Evolutionary conservation across 2,888 invertebrate genomes (phyloP).

Genomic region (Anoplius nigerrimus): DNA sequence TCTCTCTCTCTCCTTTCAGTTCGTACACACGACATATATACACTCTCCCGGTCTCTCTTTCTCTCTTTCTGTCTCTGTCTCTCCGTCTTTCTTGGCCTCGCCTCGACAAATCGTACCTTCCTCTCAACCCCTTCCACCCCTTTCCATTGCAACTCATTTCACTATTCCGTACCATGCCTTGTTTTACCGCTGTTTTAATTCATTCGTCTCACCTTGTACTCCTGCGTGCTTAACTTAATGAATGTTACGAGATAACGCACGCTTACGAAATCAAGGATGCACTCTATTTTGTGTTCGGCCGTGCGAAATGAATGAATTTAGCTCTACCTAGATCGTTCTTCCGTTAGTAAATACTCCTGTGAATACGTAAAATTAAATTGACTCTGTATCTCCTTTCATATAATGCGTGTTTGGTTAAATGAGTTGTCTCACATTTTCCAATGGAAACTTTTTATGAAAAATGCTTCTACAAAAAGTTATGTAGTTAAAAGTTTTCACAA

Average conservation of each 20-base stretch:
- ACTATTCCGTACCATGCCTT: constrained; percentile 30
- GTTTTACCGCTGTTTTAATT: constrained; percentile 31
- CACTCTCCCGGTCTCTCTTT: not conserved
- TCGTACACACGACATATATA: not conserved
- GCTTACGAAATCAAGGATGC: no score
- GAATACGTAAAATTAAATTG: no score
- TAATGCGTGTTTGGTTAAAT: no score
- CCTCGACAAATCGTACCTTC: constrained; percentile 21
- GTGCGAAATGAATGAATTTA: no score
- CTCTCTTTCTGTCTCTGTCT: not conserved
- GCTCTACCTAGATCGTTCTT: no score
- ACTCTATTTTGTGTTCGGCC: no score
- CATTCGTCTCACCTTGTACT: not conserved
- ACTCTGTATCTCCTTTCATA: no score
- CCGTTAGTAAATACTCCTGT: not conserved
- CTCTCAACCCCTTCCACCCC: constrained; percentile 29
- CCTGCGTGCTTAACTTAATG: not conserved
- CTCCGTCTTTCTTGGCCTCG: constrained; percentile 47
- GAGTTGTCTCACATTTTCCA: no score
- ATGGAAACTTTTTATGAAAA: no score
- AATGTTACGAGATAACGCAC: no score
- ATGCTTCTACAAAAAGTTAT: no score
- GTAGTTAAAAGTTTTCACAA: not conserved
- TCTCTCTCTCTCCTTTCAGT: no score
- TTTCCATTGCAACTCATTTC: constrained; percentile 36